Percentiles rank a stretch among this genome's conserved stretches.
Conservation (phyloP, 2,113 vertebrate species). For the Carassius gibelio region DNA sequence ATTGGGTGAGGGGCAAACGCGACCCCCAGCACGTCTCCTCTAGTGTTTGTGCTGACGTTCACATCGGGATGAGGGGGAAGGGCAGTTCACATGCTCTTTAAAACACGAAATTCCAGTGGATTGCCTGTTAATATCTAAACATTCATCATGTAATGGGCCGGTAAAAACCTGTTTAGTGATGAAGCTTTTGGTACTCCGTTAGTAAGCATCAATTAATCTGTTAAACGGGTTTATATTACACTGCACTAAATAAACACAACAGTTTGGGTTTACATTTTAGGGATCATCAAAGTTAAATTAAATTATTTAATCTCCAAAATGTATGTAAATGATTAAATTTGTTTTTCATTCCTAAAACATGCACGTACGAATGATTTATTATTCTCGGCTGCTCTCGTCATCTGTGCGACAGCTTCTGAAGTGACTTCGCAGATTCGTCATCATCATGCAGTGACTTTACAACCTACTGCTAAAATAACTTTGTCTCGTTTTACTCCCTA, state of each 20-base stretch:
- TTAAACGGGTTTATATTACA: neutral
- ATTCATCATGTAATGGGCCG: neutral
- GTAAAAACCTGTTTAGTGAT: neutral
- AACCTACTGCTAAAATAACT: too few species aligned
- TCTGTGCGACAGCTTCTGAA: neutral
- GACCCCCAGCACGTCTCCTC: neutral
- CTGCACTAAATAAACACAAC: neutral
- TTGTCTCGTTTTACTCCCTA: neutral
- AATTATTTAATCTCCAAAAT: neutral
- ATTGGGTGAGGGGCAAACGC: slow-evolving; percentile 16
- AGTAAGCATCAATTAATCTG: neutral
- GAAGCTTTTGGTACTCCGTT: neutral
- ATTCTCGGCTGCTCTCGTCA: neutral
- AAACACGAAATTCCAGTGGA: neutral
- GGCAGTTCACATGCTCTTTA: neutral
- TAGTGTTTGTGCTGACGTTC: slow-evolving; percentile 18
- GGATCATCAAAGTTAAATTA: neutral
- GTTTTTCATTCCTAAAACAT: neutral
- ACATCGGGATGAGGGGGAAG: neutral
- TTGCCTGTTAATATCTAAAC: neutral
- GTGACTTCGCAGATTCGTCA: neutral
- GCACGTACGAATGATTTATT: neutral
- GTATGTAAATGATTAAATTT: neutral
- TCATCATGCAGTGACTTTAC: neutral
- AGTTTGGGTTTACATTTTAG: neutral